phyloP scores from a whole-genome alignment of 2,797 vertebrate species.

The Clarias laeviceps region DNA sequence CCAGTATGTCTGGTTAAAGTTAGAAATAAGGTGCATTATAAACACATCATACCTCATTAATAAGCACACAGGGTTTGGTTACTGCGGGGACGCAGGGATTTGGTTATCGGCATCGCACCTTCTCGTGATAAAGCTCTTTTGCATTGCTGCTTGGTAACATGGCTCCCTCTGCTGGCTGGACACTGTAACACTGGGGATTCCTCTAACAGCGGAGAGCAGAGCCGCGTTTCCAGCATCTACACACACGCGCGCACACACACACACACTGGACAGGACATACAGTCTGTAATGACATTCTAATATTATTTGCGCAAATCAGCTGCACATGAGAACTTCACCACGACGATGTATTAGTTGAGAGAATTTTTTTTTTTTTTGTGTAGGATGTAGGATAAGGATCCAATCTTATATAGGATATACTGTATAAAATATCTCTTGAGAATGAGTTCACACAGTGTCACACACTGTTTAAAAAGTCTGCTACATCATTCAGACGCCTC shows the following conservation, averaged over 20 bases:
- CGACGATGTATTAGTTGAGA: conserved; percentile 11
- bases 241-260: conserved; percentile 7
- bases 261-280: not conserved
- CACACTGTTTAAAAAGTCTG: conserved; percentile 40
- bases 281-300: conserved; percentile 3
- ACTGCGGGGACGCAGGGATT: conserved; percentile 73
- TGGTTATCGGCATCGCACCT: conserved; percentile 73
- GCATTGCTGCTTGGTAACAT: not conserved
- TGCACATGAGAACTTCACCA: conserved; percentile 39
- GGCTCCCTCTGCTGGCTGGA: conserved; percentile 40
- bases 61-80: conserved; percentile 78
- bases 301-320: not conserved
- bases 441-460: conserved; percentile 46
- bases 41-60: conserved; percentile 70
- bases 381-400: conserved; percentile 13
- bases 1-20: conserved; percentile 72
- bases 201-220: not conserved
- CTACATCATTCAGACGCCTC: conserved; percentile 33
- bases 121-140: conserved; percentile 3
- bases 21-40: conserved; percentile 80
- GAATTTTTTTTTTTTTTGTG: not conserved
- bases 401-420: conserved; percentile 29
- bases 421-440: conserved; percentile 55
- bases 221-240: not conserved
- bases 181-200: not conserved